Conservation (phyloP, 2,113 vertebrate genomes). For the Anguilla rostrata region DNA sequence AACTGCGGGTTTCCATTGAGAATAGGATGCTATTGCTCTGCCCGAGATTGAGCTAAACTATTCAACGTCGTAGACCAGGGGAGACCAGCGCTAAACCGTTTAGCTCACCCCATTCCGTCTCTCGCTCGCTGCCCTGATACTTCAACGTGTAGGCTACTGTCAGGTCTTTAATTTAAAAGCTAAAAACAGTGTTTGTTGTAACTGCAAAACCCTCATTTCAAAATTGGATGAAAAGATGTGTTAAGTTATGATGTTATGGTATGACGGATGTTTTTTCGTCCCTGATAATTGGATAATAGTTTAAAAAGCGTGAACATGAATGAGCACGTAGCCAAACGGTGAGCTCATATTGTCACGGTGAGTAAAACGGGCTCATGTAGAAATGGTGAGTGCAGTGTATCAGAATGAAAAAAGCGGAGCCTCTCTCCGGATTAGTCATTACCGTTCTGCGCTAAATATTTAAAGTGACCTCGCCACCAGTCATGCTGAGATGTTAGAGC, state of each 20-base stretch:
- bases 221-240: not conserved
- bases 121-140: not conserved
- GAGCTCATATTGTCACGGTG: not conserved
- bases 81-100: constrained; percentile 1
- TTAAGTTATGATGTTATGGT: too few species aligned
- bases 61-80: constrained; percentile 23
- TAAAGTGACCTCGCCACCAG: not conserved
- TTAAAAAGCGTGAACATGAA: not conserved
- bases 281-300: not conserved
- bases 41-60: constrained; percentile 49
- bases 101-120: not conserved
- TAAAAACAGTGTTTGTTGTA: not conserved
- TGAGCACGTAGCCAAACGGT: not conserved
- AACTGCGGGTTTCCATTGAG: constrained; percentile 43
- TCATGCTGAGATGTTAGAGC: not conserved
- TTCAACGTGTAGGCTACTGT: not conserved
- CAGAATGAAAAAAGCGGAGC: not conserved
- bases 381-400: not conserved
- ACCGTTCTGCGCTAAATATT: constrained; percentile 1
- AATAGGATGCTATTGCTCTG: constrained; percentile 41
- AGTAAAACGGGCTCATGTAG: not conserved
- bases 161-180: not conserved
- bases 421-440: not conserved
- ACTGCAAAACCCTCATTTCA: not conserved
- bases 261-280: too few species aligned